Evolutionary conservation across 2,888 invertebrate species (phyloP).

Genomic region (Rhamphomyia laevipes): DNA sequence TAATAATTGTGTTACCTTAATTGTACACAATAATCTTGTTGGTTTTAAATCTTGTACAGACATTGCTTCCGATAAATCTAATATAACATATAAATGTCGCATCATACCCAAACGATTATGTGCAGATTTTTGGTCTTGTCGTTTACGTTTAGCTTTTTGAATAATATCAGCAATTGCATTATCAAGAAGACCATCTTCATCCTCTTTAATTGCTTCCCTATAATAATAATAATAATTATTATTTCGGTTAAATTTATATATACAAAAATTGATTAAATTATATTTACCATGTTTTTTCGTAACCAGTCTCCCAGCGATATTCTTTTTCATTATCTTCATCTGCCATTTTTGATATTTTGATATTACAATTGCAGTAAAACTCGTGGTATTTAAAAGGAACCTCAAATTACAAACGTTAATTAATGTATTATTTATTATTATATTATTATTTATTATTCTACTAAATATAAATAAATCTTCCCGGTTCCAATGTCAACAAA

Average conservation of each 20-base stretch:
- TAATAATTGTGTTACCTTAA: slow-evolving; percentile 56
- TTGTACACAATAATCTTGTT: slow-evolving; percentile 70
- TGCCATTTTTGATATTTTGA: slow-evolving; percentile 13
- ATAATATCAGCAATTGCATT: slow-evolving; percentile 84
- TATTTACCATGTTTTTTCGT: slow-evolving; percentile 87
- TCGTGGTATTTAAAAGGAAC: too few species aligned
- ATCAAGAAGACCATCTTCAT: slow-evolving; percentile 86
- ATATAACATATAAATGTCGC: slow-evolving; percentile 83
- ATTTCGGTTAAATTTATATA: background rate
- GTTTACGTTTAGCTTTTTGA: slow-evolving; percentile 74
- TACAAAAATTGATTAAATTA: background rate
- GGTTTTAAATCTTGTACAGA: slow-evolving; percentile 90
- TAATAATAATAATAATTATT: slow-evolving; percentile 12
- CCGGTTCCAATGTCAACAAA: too few species aligned
- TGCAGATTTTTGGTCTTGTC: slow-evolving; percentile 55
- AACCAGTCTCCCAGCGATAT: slow-evolving; percentile 91
- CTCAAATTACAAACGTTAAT: too few species aligned
- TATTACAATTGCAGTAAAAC: too few species aligned
- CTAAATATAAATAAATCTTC: too few species aligned
- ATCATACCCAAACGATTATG: slow-evolving; percentile 94
- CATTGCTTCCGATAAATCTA: slow-evolving; percentile 95
- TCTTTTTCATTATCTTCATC: slow-evolving; percentile 79
- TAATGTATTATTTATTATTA: too few species aligned
- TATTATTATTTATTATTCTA: too few species aligned
- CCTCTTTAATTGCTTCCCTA: slow-evolving; percentile 94